Percentiles rank a stretch among this genome's conserved stretches.
Evolutionary conservation across 2,888 invertebrate genomes (phyloP).

Genomic region (Antheraea yamamai): DNA sequence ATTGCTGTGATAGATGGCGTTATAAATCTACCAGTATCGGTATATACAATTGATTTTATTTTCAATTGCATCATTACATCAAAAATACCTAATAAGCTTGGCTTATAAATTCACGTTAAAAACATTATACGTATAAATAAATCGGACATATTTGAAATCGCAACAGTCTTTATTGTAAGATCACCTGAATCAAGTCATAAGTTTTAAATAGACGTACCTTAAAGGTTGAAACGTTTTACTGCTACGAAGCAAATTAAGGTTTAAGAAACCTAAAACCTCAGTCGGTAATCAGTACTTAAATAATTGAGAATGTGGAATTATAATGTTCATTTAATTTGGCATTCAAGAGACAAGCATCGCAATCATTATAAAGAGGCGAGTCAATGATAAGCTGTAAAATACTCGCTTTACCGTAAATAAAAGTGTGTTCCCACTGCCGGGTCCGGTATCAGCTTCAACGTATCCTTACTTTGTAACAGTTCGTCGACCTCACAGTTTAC

Average conservation of each 20-base stretch:
- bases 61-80: no score
- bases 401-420: conserved; percentile 32
- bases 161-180: no score
- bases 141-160: no score
- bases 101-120: no score
- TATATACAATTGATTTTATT: no score
- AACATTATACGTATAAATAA: no score
- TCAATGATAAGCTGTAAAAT: conserved; percentile 26
- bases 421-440: conserved; percentile 30
- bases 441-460: conserved; percentile 36
- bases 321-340: conserved; percentile 25
- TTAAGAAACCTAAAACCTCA: neutral
- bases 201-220: no score
- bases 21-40: no score
- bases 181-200: no score
- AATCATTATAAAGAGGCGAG: conserved; percentile 24
- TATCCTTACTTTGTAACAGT: conserved; percentile 42
- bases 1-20: no score
- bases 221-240: no score
- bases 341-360: conserved; percentile 14
- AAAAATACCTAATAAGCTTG: no score
- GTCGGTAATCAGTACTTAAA: neutral
- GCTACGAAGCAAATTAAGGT: neutral
- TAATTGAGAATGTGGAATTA: conserved; percentile 17
- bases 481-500: conserved; percentile 28